phyloP scores from a whole-genome alignment of 2,888 invertebrate genomes.

The Argyresthia albistria region DNA sequence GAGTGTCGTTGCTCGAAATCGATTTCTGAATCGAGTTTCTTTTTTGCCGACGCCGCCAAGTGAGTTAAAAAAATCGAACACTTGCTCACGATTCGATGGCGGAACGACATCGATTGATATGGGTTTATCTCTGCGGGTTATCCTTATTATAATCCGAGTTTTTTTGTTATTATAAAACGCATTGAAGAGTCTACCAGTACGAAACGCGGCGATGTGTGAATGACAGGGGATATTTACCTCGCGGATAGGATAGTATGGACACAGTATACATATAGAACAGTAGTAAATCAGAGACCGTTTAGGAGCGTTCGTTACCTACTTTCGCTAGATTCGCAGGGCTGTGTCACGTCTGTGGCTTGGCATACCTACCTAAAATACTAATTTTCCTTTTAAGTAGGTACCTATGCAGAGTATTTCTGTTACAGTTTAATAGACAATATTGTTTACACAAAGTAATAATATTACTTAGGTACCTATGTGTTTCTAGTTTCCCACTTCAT shows the following conservation, averaged over 20 bases:
- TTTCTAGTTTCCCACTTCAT: no score
- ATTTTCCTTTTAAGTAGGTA: no score
- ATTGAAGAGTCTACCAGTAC: conserved; percentile 22
- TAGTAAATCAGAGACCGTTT: no score
- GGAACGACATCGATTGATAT: conserved; percentile 21
- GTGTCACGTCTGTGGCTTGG: no score
- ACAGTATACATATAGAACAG: no score
- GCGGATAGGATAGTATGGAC: conserved; percentile 12
- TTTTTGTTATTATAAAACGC: conserved; percentile 20
- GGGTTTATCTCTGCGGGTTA: conserved; percentile 29
- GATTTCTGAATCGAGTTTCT: neutral
- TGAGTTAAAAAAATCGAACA: conserved; percentile 4
- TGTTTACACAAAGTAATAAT: no score
- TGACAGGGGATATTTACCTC: conserved; percentile 20
- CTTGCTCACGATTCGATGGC: conserved; percentile 6
- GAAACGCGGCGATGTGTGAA: conserved; percentile 38
- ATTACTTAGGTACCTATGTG: no score
- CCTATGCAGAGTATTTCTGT: no score
- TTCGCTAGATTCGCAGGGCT: no score
- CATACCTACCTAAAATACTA: no score
- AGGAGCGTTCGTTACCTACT: no score
- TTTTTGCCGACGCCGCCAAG: conserved; percentile 1
- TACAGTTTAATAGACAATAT: no score
- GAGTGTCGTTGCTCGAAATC: conserved; percentile 14
- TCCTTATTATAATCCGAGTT: conserved; percentile 21